Percentiles rank a stretch among this genome's conserved stretches.
Conservation (phyloP, 2,888 invertebrate genomes). For the Zygothrica quintamaculata region DNA sequence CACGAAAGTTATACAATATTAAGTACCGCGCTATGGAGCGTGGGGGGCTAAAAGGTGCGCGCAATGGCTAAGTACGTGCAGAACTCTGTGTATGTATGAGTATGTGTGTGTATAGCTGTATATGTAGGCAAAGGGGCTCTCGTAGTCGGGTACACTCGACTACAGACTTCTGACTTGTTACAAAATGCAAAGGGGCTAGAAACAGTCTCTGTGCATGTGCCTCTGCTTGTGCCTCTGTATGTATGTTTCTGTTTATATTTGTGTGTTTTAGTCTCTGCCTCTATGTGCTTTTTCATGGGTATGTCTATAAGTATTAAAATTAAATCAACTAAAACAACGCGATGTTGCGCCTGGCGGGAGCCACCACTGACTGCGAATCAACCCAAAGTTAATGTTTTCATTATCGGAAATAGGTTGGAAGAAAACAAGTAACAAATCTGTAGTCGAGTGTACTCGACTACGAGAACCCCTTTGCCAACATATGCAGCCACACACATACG, state of each 20-base stretch:
- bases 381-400: slow-evolving; percentile 54
- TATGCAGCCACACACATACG: too few relatives aligned
- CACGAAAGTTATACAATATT: too few relatives aligned
- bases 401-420: slow-evolving; percentile 64
- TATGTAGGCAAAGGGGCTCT: too few relatives aligned
- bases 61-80: too few relatives aligned
- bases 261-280: slow-evolving; percentile 25
- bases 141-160: too few relatives aligned
- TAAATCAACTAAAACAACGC: slow-evolving; percentile 63
- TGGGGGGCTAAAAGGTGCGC: too few relatives aligned
- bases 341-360: slow-evolving; percentile 10
- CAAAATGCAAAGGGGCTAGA: too few relatives aligned
- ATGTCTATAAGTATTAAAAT: slow-evolving; percentile 49
- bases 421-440: neutral
- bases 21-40: too few relatives aligned
- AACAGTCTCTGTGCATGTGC: slow-evolving; percentile 25
- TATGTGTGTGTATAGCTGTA: too few relatives aligned
- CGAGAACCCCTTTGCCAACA: neutral
- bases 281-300: neutral
- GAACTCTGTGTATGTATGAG: too few relatives aligned
- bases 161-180: too few relatives aligned
- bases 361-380: slow-evolving; percentile 31
- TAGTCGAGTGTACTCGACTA: neutral
- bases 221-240: neutral
- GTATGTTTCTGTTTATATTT: slow-evolving; percentile 4